Base-by-base conservation (phyloP, 2,888 invertebrate genomes). In the Choreutis nemorana region DNA sequence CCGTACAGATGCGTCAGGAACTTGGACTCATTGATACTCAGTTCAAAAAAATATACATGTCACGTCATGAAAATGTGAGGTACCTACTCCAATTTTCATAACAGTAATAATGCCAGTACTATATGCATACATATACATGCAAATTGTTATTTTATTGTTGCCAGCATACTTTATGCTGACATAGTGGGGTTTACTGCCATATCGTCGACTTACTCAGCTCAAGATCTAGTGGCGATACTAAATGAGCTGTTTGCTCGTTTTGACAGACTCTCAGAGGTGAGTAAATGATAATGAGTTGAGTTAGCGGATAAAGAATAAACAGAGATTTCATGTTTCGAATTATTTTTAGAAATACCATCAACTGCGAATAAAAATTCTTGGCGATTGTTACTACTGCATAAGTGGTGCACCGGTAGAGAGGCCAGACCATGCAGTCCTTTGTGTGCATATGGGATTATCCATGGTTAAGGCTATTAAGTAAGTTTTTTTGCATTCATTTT, bases 41-140 rank as follows among this genome's bases (percentile, higher is more conserved):
- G 62, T 97, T 97, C 68, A 94, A 96, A 75, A 96, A 96, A 77
- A 96, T 97, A 56, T 97, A 96, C 68, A 96, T 97, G 95, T 94
- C 93, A 44, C 83, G 96, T 11, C 95, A 96, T 64, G 96, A 97
- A 70, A 95, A 97, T 65, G 96, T 97, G 53, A 95, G 94, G 90
- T 91, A 77, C 75, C 80, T 45, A 21, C 28, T 22, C 28, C 13
- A 9, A 12, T 28, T 32, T 36, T 34, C 24, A 28, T 14, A 36
- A 31, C 13, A 23, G 22, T 26, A 14, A 16, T 28, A 23, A 20
- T 8, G 14, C 13, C 7, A 12, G 4, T 12, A 24, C 8, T 11
- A 7, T 8, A 18, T 8, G 8, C 2, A 24, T 23, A 14, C 6
- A 15, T 1, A 28, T 20, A 8, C 20, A 12, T 12, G 35, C 44